phyloP scores from a whole-genome alignment of 2,797 vertebrate genomes.

The Neostethus bicornis region DNA sequence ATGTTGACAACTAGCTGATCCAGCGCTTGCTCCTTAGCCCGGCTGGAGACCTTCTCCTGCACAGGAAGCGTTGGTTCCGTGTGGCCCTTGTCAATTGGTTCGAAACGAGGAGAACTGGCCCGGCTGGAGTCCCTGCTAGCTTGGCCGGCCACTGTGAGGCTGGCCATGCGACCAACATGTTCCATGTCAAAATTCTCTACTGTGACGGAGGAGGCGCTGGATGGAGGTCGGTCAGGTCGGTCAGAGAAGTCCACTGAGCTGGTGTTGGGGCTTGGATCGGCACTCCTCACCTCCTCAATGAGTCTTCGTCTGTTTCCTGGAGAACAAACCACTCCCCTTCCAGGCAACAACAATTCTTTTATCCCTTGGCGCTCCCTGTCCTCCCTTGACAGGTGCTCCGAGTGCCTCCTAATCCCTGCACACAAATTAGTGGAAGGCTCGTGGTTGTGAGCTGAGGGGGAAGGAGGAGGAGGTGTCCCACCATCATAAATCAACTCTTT shows the following conservation, averaged over 20 bases:
- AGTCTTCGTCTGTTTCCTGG: slow-evolving; percentile 79
- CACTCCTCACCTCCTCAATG: slow-evolving; percentile 84
- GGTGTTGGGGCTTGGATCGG: slow-evolving; percentile 79
- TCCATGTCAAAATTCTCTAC: slow-evolving; percentile 78
- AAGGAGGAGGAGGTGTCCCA: slow-evolving; percentile 53
- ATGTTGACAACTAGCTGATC: slow-evolving; percentile 80
- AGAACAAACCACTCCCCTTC: slow-evolving; percentile 70
- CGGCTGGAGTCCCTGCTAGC: slow-evolving; percentile 76
- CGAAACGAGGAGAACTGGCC: slow-evolving; percentile 74
- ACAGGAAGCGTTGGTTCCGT: slow-evolving; percentile 57
- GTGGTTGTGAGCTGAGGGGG: slow-evolving; percentile 41
- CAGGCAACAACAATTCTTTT: slow-evolving; percentile 83
- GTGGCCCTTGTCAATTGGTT: slow-evolving; percentile 55
- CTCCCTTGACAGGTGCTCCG: slow-evolving; percentile 75
- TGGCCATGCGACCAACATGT: slow-evolving; percentile 64
- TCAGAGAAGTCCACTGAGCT: slow-evolving; percentile 82
- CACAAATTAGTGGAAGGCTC: slow-evolving; percentile 68
- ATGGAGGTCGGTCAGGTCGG: slow-evolving; percentile 75
- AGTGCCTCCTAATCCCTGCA: slow-evolving; percentile 82
- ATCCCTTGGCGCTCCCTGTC: slow-evolving; percentile 63
- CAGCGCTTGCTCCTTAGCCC: slow-evolving; percentile 25
- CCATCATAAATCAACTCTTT: slow-evolving; percentile 82
- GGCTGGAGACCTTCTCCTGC: slow-evolving; percentile 20
- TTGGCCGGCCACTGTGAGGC: slow-evolving; percentile 63
- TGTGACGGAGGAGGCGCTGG: slow-evolving; percentile 71